These are phyloP conservation scores for Cheirogaleus major DNA, from an alignment of 2,797 vertebrate genomes.

Conservation along the genomic window DNA sequence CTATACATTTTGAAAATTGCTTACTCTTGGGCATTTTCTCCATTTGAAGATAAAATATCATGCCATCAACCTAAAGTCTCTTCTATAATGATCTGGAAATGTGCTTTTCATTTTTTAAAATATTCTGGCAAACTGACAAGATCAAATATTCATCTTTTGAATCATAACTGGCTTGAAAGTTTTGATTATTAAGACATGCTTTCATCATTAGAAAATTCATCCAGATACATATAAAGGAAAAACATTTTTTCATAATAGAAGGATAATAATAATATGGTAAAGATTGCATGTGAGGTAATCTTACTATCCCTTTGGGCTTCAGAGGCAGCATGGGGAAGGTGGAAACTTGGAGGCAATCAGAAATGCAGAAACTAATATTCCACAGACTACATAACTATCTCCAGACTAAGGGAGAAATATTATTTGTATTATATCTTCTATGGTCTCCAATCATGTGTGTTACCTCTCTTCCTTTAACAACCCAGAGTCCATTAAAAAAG, in stretches of 20 bases:
- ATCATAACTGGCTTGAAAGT: constrained; percentile 41
- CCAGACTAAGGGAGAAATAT: neutral
- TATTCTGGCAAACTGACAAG: constrained; percentile 61
- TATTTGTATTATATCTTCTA: neutral
- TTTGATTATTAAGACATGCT: constrained; percentile 47
- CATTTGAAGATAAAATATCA: constrained; percentile 59
- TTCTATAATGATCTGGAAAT: constrained; percentile 56
- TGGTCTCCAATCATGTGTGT: neutral
- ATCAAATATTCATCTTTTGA: constrained; percentile 59
- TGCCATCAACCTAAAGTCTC: constrained; percentile 58
- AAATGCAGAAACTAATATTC: neutral
- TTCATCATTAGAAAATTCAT: constrained; percentile 38
- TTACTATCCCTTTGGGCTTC: neutral
- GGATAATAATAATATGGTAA: neutral
- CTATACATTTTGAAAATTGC: constrained; percentile 76
- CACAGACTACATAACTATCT: neutral
- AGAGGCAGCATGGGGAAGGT: neutral
- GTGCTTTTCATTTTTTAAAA: constrained; percentile 65
- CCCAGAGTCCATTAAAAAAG: neutral
- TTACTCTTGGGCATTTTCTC: constrained; percentile 72
- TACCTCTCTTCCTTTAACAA: neutral
- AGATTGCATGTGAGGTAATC: neutral
- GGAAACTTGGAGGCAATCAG: neutral
- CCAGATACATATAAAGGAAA: neutral
- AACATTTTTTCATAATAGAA: constrained; percentile 9